phyloP scores from a whole-genome alignment of 2,797 vertebrate genomes.

The Acanthiza pusilla region DNA sequence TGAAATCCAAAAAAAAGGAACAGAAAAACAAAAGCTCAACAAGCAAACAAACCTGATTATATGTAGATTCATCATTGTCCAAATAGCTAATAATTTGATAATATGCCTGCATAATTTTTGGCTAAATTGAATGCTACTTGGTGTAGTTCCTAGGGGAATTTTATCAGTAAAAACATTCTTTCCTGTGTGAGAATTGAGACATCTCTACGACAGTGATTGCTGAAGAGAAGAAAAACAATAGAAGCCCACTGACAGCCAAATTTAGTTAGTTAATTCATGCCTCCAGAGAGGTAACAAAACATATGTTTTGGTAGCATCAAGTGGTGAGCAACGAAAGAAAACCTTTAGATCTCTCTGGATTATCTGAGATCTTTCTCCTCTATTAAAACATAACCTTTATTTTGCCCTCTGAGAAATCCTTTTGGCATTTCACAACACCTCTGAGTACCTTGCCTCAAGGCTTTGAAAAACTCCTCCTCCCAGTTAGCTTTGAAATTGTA shows the following conservation, averaged over 20 bases:
- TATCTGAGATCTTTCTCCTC: not conserved
- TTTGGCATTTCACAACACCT: constrained; percentile 38
- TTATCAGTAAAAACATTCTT: constrained; percentile 53
- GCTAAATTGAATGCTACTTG: not conserved
- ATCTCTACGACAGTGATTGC: constrained; percentile 7
- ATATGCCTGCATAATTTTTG: constrained; percentile 31
- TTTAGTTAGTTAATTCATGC: not conserved
- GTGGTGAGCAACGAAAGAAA: not conserved
- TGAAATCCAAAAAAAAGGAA: not conserved
- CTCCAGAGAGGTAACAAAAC: constrained; percentile 25
- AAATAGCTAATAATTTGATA: constrained; percentile 25
- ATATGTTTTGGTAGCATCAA: constrained; percentile 17
- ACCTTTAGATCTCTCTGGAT: constrained; percentile 10
- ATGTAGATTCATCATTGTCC: not conserved
- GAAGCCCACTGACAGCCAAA: not conserved
- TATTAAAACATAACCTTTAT: constrained; percentile 44
- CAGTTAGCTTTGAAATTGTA: not conserved
- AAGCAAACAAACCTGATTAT: not conserved
- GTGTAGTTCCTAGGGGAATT: constrained; percentile 19
- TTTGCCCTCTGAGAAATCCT: constrained; percentile 31
- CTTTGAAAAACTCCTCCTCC: constrained; percentile 9
- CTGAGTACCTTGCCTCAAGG: not conserved
- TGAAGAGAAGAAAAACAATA: not conserved
- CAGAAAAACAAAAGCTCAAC: not conserved
- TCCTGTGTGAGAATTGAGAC: constrained; percentile 46